These are phyloP conservation scores for Ceratosolen solmsi DNA, from an alignment of 1,140 invertebrate species.

Conservation along the genomic window DNA sequence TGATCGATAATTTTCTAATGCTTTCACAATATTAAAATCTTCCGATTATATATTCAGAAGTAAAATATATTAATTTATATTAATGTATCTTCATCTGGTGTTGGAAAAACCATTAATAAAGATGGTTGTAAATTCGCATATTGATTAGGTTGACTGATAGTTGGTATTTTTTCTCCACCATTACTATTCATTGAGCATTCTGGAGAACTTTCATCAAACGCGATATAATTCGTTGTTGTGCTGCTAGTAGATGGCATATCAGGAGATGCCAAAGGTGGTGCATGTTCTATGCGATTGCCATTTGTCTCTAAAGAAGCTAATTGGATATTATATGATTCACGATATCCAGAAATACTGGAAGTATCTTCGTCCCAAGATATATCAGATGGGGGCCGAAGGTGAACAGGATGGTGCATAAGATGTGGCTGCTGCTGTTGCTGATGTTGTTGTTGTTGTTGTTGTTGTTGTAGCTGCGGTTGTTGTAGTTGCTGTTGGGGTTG, in stretches of 20 bases:
- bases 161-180: constrained; percentile 77
- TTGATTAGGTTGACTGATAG: constrained; percentile 69
- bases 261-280: constrained; percentile 73
- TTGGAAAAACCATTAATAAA: constrained; percentile 80
- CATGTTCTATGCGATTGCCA: constrained; percentile 60
- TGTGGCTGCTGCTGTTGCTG: constrained; percentile 59
- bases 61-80: constrained; percentile 73
- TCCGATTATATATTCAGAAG: not conserved
- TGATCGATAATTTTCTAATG: no score
- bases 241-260: constrained; percentile 75
- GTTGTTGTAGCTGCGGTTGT: constrained; percentile 50
- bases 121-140: constrained; percentile 78
- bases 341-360: constrained; percentile 87
- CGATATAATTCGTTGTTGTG: constrained; percentile 75
- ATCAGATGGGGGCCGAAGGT: constrained; percentile 63
- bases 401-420: constrained; percentile 51
- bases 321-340: constrained; percentile 78
- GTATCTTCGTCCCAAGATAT: constrained; percentile 86
- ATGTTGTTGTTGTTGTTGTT: constrained; percentile 52
- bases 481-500: constrained; percentile 40
- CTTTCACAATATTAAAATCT: not conserved
- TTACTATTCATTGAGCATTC: constrained; percentile 77
- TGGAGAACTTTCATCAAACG: constrained; percentile 77
- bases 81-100: constrained; percentile 82
- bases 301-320: constrained; percentile 70